Percentiles rank a stretch among this genome's conserved stretches.
Evolutionary conservation across 2,113 vertebrate species (phyloP).

Genomic region (Eolophus roseicapilla): DNA sequence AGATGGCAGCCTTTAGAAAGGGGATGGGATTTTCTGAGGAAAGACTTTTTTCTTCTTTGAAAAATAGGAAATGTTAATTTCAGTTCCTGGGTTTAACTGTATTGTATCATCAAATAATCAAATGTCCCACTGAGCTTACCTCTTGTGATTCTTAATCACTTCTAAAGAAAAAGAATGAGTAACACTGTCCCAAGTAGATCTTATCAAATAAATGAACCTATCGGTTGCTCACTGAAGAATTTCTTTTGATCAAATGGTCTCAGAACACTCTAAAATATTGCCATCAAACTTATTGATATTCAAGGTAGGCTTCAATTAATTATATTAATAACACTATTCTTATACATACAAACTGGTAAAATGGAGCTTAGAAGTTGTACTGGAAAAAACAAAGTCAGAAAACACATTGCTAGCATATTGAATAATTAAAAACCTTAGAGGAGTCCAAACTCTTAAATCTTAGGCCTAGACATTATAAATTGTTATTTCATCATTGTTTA

Average conservation of each 20-base stretch:
- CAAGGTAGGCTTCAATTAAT: background rate
- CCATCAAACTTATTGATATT: background rate
- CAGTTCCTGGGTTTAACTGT: background rate
- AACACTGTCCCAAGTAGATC: background rate
- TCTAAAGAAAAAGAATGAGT: background rate
- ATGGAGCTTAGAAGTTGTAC: background rate
- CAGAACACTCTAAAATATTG: background rate
- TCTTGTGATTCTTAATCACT: background rate
- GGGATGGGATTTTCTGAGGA: background rate
- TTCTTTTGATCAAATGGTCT: background rate
- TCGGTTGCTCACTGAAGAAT: background rate
- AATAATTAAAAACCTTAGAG: background rate
- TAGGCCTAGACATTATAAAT: background rate
- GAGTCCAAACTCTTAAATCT: background rate
- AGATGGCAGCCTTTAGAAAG: background rate
- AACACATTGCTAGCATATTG: background rate
- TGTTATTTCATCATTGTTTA: background rate
- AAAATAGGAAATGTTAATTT: background rate
- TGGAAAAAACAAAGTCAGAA: background rate
- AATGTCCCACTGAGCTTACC: background rate
- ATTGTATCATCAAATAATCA: background rate
- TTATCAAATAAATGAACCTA: background rate
- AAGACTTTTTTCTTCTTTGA: background rate
- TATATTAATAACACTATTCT: background rate
- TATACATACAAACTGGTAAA: background rate